phyloP scores from a whole-genome alignment of 1,140 invertebrate species.

The Pemphigus obesinymphae region DNA sequence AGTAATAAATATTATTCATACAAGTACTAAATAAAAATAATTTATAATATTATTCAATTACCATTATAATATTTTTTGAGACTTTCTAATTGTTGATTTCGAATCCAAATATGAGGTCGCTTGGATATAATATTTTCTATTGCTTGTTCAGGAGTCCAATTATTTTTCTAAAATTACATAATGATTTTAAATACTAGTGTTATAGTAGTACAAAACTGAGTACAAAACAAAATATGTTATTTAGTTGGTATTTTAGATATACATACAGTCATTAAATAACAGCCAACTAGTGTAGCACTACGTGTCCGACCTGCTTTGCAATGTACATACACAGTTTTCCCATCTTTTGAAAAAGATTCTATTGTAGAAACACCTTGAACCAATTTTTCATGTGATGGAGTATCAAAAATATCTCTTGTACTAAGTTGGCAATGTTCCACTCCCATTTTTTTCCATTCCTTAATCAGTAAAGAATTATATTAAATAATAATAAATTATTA shows the following conservation, averaged over 20 bases:
- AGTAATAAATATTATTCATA: conserved; percentile 20
- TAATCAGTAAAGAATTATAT: too few species aligned
- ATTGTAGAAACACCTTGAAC: conserved; percentile 67
- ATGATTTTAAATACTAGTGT: too few species aligned
- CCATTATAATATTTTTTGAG: conserved; percentile 64
- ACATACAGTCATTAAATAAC: conserved; percentile 87
- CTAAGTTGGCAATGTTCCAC: conserved; percentile 86
- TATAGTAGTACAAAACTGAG: conserved; percentile 27
- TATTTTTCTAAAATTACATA: conserved; percentile 69
- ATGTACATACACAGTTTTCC: conserved; percentile 87
- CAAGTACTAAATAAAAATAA: not conserved
- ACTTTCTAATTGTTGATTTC: conserved; percentile 81
- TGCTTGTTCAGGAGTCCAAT: conserved; percentile 82
- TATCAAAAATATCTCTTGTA: conserved; percentile 90
- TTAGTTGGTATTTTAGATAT: not conserved
- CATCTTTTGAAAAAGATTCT: conserved; percentile 46
- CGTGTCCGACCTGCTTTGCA: conserved; percentile 96
- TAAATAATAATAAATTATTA: too few species aligned
- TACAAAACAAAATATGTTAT: not conserved
- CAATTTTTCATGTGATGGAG: conserved; percentile 85
- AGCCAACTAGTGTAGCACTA: conserved; percentile 92
- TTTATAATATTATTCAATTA: conserved; percentile 12
- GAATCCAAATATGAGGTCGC: conserved; percentile 80
- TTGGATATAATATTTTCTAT: conserved; percentile 72
- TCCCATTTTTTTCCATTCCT: conserved; percentile 79